Conservation (phyloP, 1,140 invertebrate genomes). For the Scaptomyza montana region DNA sequence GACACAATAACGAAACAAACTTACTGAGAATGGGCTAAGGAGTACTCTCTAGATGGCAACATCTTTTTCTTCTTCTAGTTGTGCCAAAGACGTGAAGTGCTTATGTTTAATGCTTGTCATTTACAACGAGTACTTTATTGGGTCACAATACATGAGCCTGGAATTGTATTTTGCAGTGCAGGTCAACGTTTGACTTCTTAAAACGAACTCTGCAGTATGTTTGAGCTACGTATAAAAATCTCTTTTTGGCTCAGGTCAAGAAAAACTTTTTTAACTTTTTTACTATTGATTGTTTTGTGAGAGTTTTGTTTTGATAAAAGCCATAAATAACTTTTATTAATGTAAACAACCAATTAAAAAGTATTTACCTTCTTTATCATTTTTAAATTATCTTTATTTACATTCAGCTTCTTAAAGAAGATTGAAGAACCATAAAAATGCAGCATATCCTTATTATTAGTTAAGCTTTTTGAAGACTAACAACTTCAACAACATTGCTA, state of each 20-base stretch:
- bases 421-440: no score
- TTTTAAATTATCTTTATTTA: no score
- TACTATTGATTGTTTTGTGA: no score
- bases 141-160: constrained; percentile 15
- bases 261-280: no score
- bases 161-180: background rate
- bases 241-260: no score
- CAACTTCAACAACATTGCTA: background rate
- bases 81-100: constrained; percentile 36
- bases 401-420: no score
- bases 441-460: background rate
- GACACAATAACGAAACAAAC: constrained; percentile 54
- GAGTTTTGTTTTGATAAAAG: no score
- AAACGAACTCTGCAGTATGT: no score
- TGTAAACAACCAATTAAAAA: no score
- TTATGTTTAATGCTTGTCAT: constrained; percentile 39
- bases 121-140: constrained; percentile 27
- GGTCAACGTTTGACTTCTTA: background rate
- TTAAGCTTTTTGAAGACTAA: background rate
- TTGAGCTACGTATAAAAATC: no score
- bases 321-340: no score
- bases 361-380: no score
- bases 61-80: background rate
- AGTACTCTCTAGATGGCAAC: background rate
- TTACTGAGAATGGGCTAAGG: constrained; percentile 10